Evolutionary conservation across 2,797 vertebrate species (phyloP).

Genomic region (Trichosurus vulpecula): DNA sequence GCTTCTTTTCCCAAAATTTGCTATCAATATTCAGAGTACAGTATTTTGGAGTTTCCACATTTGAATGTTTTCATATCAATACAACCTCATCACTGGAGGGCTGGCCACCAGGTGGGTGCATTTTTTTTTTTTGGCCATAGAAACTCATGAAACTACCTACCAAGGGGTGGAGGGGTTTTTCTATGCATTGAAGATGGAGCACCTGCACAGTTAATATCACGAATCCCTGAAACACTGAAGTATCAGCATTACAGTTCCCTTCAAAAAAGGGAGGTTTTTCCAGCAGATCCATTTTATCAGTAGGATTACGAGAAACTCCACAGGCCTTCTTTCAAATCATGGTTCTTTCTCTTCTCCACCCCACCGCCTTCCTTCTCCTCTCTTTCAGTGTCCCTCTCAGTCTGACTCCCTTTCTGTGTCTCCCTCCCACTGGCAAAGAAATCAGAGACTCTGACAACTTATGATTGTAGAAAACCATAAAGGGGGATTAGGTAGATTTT

Average conservation of each 20-base stretch:
- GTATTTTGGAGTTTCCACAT: not conserved
- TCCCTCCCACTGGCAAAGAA: constrained; percentile 42
- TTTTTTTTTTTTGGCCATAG: not conserved
- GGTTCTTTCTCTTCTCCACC: not conserved
- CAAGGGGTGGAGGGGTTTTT: not conserved
- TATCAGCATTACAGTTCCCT: not conserved
- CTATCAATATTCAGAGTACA: not conserved
- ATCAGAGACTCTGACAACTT: constrained; percentile 41
- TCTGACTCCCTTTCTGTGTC: constrained; percentile 17
- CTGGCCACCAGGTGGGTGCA: not conserved
- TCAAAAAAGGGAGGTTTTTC: constrained; percentile 9
- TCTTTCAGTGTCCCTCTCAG: constrained; percentile 7
- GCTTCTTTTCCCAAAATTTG: not conserved
- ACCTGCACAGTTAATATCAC: not conserved
- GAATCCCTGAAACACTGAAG: not conserved
- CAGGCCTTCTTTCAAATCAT: constrained; percentile 14
- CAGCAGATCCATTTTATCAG: constrained; percentile 26
- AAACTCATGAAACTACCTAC: not conserved
- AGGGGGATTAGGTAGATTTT: constrained; percentile 63
- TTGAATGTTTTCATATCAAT: not conserved
- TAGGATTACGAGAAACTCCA: constrained; percentile 6
- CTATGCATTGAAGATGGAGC: not conserved
- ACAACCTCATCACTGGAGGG: not conserved
- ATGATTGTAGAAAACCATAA: constrained; percentile 53
- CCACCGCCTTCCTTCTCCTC: not conserved